phyloP scores from a whole-genome alignment of 2,797 vertebrate genomes.

The Arnoldichthys spilopterus region DNA sequence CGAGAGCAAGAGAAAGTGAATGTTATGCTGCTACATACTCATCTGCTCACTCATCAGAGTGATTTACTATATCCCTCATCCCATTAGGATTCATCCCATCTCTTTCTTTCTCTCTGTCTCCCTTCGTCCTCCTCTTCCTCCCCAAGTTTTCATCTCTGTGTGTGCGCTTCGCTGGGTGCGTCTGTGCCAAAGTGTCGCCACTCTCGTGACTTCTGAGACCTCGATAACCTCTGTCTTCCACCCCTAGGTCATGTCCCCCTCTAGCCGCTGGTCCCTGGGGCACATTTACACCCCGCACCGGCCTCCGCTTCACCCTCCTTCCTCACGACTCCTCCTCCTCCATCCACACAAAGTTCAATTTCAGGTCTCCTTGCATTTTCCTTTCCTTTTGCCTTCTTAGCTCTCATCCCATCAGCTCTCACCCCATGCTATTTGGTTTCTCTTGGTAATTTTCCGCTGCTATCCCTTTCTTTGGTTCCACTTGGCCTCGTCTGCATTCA shows the following conservation, averaged over 20 bases:
- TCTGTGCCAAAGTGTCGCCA: slow-evolving; percentile 60
- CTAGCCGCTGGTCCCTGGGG: slow-evolving; percentile 81
- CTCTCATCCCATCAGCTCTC: slow-evolving; percentile 58
- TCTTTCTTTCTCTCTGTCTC: slow-evolving; percentile 14
- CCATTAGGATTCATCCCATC: slow-evolving; percentile 4
- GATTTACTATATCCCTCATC: slow-evolving; percentile 4
- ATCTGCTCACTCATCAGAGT: slow-evolving; percentile 37
- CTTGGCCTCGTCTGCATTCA: background rate
- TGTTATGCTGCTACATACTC: slow-evolving; percentile 26
- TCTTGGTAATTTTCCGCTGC: slow-evolving; percentile 21
- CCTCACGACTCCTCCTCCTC: slow-evolving; percentile 80
- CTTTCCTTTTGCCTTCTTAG: slow-evolving; percentile 61
- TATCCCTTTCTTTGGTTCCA: background rate
- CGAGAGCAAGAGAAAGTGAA: slow-evolving; percentile 21
- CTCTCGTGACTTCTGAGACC: slow-evolving; percentile 68
- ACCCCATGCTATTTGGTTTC: slow-evolving; percentile 56
- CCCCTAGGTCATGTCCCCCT: slow-evolving; percentile 77
- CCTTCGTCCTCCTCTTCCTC: slow-evolving; percentile 7
- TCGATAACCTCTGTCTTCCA: slow-evolving; percentile 72
- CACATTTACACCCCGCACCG: slow-evolving; percentile 82
- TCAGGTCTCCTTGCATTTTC: slow-evolving; percentile 76
- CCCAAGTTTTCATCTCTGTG: slow-evolving; percentile 11
- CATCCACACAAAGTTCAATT: slow-evolving; percentile 78
- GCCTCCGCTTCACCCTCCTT: slow-evolving; percentile 81
- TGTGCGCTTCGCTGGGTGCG: slow-evolving; percentile 45